Evolutionary conservation across 2,797 vertebrate genomes (phyloP).

Genomic region (Pogonophryne albipinna): DNA sequence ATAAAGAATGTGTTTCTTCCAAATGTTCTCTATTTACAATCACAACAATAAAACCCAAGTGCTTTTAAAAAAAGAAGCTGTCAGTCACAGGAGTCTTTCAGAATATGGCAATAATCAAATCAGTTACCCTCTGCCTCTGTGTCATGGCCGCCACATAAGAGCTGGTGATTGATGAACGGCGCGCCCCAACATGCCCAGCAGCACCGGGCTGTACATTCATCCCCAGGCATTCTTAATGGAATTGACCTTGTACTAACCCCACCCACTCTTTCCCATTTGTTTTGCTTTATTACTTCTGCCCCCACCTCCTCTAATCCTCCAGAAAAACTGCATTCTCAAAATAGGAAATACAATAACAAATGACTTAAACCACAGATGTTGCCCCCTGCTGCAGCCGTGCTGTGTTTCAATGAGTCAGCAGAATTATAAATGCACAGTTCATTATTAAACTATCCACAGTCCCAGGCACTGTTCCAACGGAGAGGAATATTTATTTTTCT

Average conservation of each 20-base stretch:
- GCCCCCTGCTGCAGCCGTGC: slow-evolving; percentile 51
- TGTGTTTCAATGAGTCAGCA: slow-evolving; percentile 70
- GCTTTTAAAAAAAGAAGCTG: slow-evolving; percentile 23
- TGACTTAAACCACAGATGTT: slow-evolving; percentile 58
- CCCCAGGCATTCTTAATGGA: slow-evolving; percentile 71
- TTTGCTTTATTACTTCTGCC: slow-evolving; percentile 59
- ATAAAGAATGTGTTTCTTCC: background rate
- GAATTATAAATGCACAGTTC: slow-evolving; percentile 69
- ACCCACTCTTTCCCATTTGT: slow-evolving; percentile 18
- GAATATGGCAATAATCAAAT: slow-evolving; percentile 73
- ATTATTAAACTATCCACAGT: slow-evolving; percentile 69
- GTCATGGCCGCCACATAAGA: slow-evolving; percentile 63
- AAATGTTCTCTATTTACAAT: background rate
- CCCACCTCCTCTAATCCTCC: slow-evolving; percentile 23
- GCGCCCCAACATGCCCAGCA: slow-evolving; percentile 38
- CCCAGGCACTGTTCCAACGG: slow-evolving; percentile 47
- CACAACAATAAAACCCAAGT: slow-evolving; percentile 8
- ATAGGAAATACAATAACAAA: slow-evolving; percentile 18
- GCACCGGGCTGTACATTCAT: slow-evolving; percentile 65
- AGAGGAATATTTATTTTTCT: slow-evolving; percentile 50
- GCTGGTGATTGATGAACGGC: slow-evolving; percentile 73
- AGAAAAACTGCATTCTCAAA: slow-evolving; percentile 34
- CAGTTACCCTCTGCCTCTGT: slow-evolving; percentile 46
- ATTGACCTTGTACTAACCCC: slow-evolving; percentile 75
- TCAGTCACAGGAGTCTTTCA: slow-evolving; percentile 47